These are phyloP conservation scores for Thysanoteuthis rhombus DNA, from an alignment of 2,888 invertebrate species.

Conservation along the genomic window DNA sequence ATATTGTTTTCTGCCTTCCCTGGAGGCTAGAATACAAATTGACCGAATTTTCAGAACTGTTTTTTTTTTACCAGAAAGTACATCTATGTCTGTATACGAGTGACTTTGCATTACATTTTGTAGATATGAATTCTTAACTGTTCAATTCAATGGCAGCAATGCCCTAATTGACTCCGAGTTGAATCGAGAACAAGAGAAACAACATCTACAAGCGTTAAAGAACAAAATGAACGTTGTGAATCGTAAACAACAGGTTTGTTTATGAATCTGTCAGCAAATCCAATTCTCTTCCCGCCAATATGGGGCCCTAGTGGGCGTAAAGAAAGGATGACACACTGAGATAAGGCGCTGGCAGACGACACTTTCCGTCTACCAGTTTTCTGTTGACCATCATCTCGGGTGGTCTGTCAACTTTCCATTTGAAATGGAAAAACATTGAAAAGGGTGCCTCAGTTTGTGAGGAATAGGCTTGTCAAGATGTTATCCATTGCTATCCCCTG, in stretches of 20 bases:
- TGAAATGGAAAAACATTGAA: neutral
- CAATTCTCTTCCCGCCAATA: conserved; percentile 1
- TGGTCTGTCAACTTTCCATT: neutral
- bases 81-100: too few species aligned
- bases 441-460: neutral
- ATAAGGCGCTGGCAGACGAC: neutral
- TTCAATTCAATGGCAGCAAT: neutral
- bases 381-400: neutral
- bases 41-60: too few species aligned
- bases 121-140: too few species aligned
- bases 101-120: too few species aligned
- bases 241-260: neutral
- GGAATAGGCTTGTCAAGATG: neutral
- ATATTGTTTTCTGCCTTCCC: too few species aligned
- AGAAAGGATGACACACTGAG: neutral
- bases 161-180: neutral
- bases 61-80: too few species aligned
- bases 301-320: neutral
- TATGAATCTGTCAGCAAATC: neutral
- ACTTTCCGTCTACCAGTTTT: neutral
- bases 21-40: too few species aligned
- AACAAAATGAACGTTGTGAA: neutral
- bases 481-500: neutral
- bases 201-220: neutral
- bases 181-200: neutral